A percentile compares a stretch with the other conserved stretches of the same genome.
These are phyloP conservation scores for Phrynocephalus vlangalii DNA, from an alignment of 2,797 vertebrate genomes.

Conservation along the genomic window DNA sequence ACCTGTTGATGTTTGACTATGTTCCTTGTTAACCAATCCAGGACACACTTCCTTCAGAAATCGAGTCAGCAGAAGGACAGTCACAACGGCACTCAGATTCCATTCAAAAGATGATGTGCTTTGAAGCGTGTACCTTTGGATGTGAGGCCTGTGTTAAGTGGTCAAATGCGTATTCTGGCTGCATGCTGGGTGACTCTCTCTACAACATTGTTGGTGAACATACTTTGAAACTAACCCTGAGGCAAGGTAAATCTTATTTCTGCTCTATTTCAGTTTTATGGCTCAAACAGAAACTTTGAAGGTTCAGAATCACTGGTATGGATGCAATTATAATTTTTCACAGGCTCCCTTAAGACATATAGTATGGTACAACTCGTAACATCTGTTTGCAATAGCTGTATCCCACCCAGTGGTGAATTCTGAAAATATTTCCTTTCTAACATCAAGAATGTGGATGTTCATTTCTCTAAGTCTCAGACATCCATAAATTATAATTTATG, in stretches of 20 bases:
- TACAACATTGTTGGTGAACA: constrained; percentile 69
- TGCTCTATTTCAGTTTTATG: background rate
- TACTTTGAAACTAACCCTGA: constrained; percentile 53
- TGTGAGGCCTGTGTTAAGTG: constrained; percentile 67
- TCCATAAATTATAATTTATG: no score
- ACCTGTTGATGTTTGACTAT: background rate
- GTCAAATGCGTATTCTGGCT: constrained; percentile 50
- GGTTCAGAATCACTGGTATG: background rate
- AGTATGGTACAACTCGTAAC: background rate
- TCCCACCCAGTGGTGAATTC: background rate
- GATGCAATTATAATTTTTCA: background rate
- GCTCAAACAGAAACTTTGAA: background rate
- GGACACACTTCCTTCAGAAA: constrained; percentile 58
- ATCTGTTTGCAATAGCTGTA: background rate
- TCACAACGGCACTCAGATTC: constrained; percentile 14
- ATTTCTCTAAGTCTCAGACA: no score
- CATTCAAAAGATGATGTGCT: constrained; percentile 40
- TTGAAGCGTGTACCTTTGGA: constrained; percentile 67
- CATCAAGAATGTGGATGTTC: no score
- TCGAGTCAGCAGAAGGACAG: constrained; percentile 39
- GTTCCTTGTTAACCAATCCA: constrained; percentile 44
- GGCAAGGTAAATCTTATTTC: constrained; percentile 67
- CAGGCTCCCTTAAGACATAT: background rate
- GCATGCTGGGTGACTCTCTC: constrained; percentile 57
- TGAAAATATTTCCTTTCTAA: background rate